Conservation (phyloP, 2,113 vertebrate genomes). For the Opisthocomus hoazin region DNA sequence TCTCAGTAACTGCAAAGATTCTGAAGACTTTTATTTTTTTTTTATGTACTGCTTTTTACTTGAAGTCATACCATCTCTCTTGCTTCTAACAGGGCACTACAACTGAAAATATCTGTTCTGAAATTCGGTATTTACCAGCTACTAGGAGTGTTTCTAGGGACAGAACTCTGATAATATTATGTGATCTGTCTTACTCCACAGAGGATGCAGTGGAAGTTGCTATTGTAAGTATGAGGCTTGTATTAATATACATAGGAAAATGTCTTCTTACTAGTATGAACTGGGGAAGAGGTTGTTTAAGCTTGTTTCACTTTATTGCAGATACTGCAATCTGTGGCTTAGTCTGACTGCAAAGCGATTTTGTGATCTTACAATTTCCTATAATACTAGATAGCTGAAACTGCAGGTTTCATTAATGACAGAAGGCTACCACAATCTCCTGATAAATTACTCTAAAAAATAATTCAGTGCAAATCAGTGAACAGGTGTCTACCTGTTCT, state of each 20-base stretch:
- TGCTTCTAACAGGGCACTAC: constrained; percentile 83
- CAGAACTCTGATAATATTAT: constrained; percentile 83
- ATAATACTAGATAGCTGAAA: background rate
- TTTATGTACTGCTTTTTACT: background rate
- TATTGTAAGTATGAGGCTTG: constrained; percentile 74
- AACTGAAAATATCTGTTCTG: constrained; percentile 88
- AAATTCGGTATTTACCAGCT: constrained; percentile 86
- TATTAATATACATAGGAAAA: background rate
- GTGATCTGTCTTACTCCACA: constrained; percentile 81
- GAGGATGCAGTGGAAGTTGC: constrained; percentile 87
- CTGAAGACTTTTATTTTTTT: background rate
- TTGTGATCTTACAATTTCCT: background rate
- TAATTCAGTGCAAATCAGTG: background rate
- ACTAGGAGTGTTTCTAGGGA: constrained; percentile 83
- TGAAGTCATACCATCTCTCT: background rate
- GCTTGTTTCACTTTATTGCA: background rate
- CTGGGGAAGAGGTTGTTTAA: background rate
- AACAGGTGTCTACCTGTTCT: background rate
- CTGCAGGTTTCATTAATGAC: background rate
- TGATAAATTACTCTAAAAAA: background rate
- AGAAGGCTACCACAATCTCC: background rate
- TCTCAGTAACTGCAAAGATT: background rate
- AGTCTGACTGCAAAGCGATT: background rate
- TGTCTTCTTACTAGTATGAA: background rate
- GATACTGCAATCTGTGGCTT: background rate